Conservation (phyloP, 2,113 vertebrate genomes). For the Thinocorus orbignyianus region DNA sequence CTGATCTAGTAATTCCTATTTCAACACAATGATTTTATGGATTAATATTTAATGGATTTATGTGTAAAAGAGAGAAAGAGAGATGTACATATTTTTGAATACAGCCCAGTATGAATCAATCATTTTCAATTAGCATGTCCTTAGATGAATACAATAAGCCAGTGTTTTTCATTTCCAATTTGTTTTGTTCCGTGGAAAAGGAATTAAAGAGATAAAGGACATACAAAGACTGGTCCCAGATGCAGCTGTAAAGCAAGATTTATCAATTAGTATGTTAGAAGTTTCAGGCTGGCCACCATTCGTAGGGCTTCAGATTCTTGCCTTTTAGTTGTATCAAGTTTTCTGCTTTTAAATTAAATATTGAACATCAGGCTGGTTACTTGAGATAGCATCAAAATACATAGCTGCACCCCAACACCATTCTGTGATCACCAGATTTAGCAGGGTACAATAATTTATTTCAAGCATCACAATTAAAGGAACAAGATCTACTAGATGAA, state of each 20-base stretch:
- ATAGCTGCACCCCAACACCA: not conserved
- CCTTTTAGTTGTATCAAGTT: not conserved
- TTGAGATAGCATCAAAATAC: not conserved
- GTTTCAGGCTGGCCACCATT: conserved; percentile 22
- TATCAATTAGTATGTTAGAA: conserved; percentile 26
- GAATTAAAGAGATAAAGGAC: conserved; percentile 68
- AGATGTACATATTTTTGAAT: conserved; percentile 40
- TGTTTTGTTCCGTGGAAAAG: conserved; percentile 38
- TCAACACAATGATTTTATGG: not conserved
- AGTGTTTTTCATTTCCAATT: conserved; percentile 61
- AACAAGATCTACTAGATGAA: not conserved
- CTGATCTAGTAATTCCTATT: conserved; percentile 1
- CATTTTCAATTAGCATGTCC: conserved; percentile 62
- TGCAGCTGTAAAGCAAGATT: conserved; percentile 47
- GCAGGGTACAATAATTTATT: not conserved
- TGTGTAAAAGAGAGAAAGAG: conserved; percentile 12
- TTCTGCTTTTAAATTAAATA: conserved; percentile 56
- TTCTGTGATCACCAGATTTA: not conserved
- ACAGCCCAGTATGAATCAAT: conserved; percentile 42
- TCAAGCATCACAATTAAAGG: not conserved
- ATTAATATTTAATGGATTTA: not conserved
- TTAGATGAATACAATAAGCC: conserved; percentile 61
- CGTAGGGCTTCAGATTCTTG: not conserved
- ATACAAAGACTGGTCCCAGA: conserved; percentile 45
- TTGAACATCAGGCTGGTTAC: not conserved